Conservation (phyloP, 2,888 invertebrate genomes). For the Biston betularia region DNA sequence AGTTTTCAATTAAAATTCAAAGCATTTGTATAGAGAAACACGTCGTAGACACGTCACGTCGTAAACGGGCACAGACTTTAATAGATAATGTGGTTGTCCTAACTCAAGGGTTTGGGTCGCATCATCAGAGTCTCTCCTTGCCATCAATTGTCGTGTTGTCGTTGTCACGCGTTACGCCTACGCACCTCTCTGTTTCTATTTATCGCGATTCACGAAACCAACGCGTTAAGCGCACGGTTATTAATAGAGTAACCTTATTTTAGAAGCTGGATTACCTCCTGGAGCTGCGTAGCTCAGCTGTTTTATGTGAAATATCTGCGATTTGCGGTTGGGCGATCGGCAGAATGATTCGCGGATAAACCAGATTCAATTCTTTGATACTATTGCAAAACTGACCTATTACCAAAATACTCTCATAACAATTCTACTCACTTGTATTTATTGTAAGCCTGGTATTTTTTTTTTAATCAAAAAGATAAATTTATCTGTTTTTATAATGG, state of each 20-base stretch:
- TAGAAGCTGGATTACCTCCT: slow-evolving; percentile 56
- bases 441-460: no score
- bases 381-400: neutral
- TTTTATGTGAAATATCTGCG: slow-evolving; percentile 26
- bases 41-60: no score
- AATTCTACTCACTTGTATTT: no score
- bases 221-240: slow-evolving; percentile 63
- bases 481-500: no score
- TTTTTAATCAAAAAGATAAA: no score
- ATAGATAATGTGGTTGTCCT: neutral
- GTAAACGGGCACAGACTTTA: neutral
- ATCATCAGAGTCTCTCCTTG: slow-evolving; percentile 4
- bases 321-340: slow-evolving; percentile 1
- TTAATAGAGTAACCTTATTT: slow-evolving; percentile 70
- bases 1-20: neutral
- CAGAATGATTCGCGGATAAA: neutral
- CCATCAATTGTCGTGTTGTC: slow-evolving; percentile 22
- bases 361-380: neutral
- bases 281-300: slow-evolving; percentile 39
- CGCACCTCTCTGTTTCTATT: slow-evolving; percentile 61
- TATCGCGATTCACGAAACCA: slow-evolving; percentile 68
- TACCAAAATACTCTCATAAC: neutral
- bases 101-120: neutral
- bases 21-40: no score
- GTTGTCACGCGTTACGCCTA: slow-evolving; percentile 47